A percentile compares a stretch with the other conserved stretches of the same genome.
phyloP scores from a whole-genome alignment of 2,888 invertebrate genomes.

The Cephus spinipes region DNA sequence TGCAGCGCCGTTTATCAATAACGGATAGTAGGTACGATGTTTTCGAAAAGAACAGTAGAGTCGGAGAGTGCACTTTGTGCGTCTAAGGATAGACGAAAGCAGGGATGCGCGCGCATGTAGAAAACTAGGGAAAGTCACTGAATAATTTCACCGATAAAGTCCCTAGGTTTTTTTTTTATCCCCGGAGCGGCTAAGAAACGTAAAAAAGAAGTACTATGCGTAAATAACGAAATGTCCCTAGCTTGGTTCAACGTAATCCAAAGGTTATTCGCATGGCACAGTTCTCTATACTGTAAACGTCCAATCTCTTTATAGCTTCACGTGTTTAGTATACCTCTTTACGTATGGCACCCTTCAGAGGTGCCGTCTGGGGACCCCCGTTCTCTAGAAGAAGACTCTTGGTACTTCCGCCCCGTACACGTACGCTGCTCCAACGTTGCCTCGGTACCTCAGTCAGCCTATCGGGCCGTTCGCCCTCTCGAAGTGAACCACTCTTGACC shows the following conservation, averaged over 20 bases:
- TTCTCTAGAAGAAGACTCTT: conserved; percentile 63
- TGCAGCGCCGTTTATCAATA: not conserved
- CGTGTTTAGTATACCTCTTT: conserved; percentile 54
- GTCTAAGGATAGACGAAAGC: conserved; percentile 40
- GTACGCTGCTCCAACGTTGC: conserved; percentile 63
- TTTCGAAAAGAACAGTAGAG: conserved; percentile 34
- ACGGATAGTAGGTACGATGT: conserved; percentile 15
- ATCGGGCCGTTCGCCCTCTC: conserved; percentile 50
- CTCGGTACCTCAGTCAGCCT: conserved; percentile 46
- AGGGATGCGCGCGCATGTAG: conserved; percentile 15
- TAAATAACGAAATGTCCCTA: not conserved
- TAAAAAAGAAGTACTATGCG: not conserved
- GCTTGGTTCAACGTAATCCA: not conserved
- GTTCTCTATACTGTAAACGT: not conserved
- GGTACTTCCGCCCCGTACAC: conserved; percentile 61
- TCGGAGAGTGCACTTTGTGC: conserved; percentile 25
- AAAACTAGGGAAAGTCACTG: not conserved
- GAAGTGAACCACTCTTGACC: conserved; percentile 53
- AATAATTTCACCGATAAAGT: not conserved
- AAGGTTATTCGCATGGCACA: not conserved
- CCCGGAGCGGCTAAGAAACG: not conserved
- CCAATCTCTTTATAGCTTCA: not conserved
- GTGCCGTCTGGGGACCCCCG: conserved; percentile 56
- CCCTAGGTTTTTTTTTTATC: not conserved
- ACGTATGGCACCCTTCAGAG: conserved; percentile 52